Conservation (phyloP, 30 jellyfish, hydroid and myxozoan species). For the Pelagia noctiluca region DNA sequence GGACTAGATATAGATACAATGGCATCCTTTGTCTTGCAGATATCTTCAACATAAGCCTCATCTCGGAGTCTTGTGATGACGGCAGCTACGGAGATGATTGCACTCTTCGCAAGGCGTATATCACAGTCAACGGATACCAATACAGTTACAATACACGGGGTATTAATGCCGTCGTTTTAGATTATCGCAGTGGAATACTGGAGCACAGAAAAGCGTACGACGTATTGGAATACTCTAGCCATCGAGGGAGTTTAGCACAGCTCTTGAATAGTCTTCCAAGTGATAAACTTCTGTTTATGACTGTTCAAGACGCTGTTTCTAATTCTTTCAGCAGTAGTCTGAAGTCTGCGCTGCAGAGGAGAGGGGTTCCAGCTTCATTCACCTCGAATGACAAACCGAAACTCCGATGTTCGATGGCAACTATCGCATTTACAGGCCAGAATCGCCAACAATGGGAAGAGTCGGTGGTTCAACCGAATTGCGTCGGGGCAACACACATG, state of each 20-base stretch:
- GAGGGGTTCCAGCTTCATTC: neutral
- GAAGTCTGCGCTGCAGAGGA: neutral
- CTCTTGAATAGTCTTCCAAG: neutral
- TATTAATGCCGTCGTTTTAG: neutral
- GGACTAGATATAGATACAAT: too few species aligned
- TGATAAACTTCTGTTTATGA: neutral
- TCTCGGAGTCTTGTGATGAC: conserved; percentile 22
- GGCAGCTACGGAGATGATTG: too few species aligned
- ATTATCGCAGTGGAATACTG: conserved; percentile 8
- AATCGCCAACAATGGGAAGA: neutral
- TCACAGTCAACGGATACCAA: neutral
- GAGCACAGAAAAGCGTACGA: neutral
- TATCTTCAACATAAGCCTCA: neutral
- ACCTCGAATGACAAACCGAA: neutral
- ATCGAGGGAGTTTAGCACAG: neutral
- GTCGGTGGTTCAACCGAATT: neutral
- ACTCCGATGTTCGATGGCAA: neutral
- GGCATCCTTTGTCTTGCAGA: neutral
- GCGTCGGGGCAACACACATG: neutral
- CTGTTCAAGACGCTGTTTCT: neutral
- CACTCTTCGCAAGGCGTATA: neutral
- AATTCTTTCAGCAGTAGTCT: neutral
- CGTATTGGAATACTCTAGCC: neutral
- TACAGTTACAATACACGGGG: neutral
- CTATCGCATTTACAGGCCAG: neutral